These are phyloP conservation scores for Callionymus lyra DNA, from an alignment of 2,113 vertebrate species.

Conservation along the genomic window DNA sequence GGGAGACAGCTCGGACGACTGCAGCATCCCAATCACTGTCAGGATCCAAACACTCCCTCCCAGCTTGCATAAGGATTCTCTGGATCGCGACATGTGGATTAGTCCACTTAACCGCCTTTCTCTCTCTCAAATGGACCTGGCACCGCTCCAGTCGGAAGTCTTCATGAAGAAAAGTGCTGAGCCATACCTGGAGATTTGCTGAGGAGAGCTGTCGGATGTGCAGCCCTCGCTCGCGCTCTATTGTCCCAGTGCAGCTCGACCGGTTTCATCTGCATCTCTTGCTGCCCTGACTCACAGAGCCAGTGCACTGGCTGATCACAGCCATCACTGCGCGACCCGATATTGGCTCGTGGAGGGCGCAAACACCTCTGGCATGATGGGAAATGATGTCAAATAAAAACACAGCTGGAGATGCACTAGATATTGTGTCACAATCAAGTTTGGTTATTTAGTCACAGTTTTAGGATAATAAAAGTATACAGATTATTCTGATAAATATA, in stretches of 20 bases:
- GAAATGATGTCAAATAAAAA: constrained; percentile 33
- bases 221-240: constrained; percentile 1
- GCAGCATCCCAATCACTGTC: constrained; percentile 29
- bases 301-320: constrained; percentile 47
- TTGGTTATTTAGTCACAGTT: too few species aligned
- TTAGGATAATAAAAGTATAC: too few species aligned
- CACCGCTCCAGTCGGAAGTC: constrained; percentile 28
- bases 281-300: constrained; percentile 41
- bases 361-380: constrained; percentile 9
- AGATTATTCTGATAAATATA: too few species aligned
- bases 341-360: constrained; percentile 19
- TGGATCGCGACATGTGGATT: constrained; percentile 35
- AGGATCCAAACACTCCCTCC: constrained; percentile 37
- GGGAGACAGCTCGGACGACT: constrained; percentile 5
- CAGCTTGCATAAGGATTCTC: constrained; percentile 56
- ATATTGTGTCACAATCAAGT: not conserved
- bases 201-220: constrained; percentile 1
- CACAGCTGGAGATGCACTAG: not conserved
- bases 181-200: constrained; percentile 23
- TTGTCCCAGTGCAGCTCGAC: constrained; percentile 13
- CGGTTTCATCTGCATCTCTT: constrained; percentile 26
- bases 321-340: constrained; percentile 49
- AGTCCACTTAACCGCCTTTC: constrained; percentile 35
- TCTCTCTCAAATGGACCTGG: constrained; percentile 56
- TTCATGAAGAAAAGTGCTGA: constrained; percentile 28